Evolutionary conservation across 2,888 invertebrate species (phyloP), one percentile per base, ranked within the genome.

Genomic region (Caenorhabditis japonica): DNA sequence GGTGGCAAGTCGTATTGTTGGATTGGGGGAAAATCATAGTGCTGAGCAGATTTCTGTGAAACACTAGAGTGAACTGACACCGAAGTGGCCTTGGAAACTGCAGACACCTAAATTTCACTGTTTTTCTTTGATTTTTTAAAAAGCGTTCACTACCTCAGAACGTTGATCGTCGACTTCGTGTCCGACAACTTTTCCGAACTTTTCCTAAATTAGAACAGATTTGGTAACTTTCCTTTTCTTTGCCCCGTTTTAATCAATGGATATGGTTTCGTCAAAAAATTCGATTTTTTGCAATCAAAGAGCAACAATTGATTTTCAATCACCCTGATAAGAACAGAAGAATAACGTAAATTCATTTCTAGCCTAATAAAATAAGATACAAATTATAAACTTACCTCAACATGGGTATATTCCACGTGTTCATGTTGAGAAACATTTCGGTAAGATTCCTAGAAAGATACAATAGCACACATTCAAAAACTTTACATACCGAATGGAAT

Each of bases 41-140:
- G 59, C 64, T 72, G 60, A 17, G 66, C 62, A 2, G 76, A 75
- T 34, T 79, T 58, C 33, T 79, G 79, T 2, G 79, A 79, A 13
- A 79, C 79, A 33, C 76, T 76, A n/a, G 79, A 79, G 38, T 79
- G 70, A 4, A 76, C 79, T 25, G 79, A 79, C 4, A 79, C 75
- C 19, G 79, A 79, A 13, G 79, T 75, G 3, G 76, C 79, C 34
- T 75, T 61, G 0, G 76, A 78, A 8, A 76, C 12, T 4, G 66
- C 64, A 1, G 73, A 69, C 5, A 74, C 56, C 64, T 72, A 12
- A 38, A 69, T 55, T 17, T 55, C 17, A 5, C 12, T 46, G 13
- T 7, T 10, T 34, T 21, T 44, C 13, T 41, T 13, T 1, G 19
- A n/a, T 39, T 53, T 1, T 1, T 43, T 27, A 15, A 17, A 13